Base-by-base conservation (phyloP, 2,888 invertebrate species). In the Plutella xylostella region DNA sequence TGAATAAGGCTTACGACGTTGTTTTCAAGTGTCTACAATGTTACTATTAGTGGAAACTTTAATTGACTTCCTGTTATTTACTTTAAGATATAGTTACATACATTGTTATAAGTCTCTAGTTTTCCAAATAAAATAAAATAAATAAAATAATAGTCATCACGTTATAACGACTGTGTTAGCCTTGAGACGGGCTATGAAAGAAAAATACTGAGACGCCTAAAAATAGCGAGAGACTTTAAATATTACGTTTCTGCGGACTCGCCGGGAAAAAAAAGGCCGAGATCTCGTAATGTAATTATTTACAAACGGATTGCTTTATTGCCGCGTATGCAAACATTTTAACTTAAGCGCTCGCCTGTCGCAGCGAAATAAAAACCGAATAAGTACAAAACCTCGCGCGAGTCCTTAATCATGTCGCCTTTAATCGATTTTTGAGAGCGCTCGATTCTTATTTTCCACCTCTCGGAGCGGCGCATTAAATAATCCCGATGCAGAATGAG, bases 341-440 rank as follows among this genome's bases (percentile, higher is more conserved):
- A 70, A 68, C 63, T 61, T 63, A 56, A 61, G 60, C 61, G 53
- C 20, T 41, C 21, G 28, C 54, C 51, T 53, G 55, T 58, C 58
- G 55, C 56, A 50, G 48, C 43, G 18, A 41, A 31, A 43, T 43
- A 12, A 19, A 38, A 43, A 43, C 45, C 51, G 57, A 58, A 55
- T 53, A 55, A 54, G 53, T 54, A 65, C 66, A 71, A 70, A 67
- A 69, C 66, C 62, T 54, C 51, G 35, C 19, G 7, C 40, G 25
- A 40, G 58, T 64, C 65, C 68, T 78, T 72, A 73, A 77, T 78
- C 75, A 77, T 75, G 73, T 72, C 72, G 63, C 52, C 60, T 69
- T 69, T 77, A 77, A 78, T 78, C 76, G 77, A 77, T 76, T 76
- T 79, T 72, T 68, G 67, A 73, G 76, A 74, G 60, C 53, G 63